Evolutionary conservation across 2,113 vertebrate species (phyloP), one percentile per base, ranked within the genome.

Genomic region (Nannobrachium achirus): DNA sequence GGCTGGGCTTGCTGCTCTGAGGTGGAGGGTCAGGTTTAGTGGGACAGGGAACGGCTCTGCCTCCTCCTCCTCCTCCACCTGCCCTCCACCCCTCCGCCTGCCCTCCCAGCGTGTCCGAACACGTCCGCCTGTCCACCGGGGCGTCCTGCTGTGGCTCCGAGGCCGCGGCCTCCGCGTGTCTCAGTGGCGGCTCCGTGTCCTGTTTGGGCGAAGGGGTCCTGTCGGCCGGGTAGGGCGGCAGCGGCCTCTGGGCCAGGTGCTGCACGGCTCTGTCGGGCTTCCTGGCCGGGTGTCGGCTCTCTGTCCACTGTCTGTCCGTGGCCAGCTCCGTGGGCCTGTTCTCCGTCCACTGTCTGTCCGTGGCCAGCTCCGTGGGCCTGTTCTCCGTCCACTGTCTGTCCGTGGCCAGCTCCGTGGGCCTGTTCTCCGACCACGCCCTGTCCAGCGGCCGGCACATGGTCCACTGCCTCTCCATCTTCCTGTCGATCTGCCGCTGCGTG

Each of bases 381-480:
- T 75, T 58, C 63, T 81, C 82, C 1, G 66, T 65, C 83, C 83
- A 77, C 63, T 88, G 88, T 63, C 20, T 74, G 70, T 91, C 90
- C 20, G 63, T 6, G 42, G 76, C 88, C 0, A 81, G 8, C 66
- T 92, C 88, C 2, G 56, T 10, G 0, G 71, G 63, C 33, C 80
- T 81, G 74, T 70, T 79, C 69, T 91, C 91, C 0, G 84, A 89
- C 91, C 89, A 90, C 0, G 81, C 87, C 56, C 89, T 65, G 56
- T 91, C 91, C 13, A 88, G 55, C 69, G 90, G 88, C 15, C 90
- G 71, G 6, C 87, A 87, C 2, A 83, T 88, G 18, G 85, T 71
- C 90, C 89, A 89, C 87, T 93, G 92, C 11, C 82, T 81, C 16
- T 92, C 90, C 53, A 90, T 89, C 70, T 89, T 89, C 14, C 90